Base-by-base conservation (phyloP, 1,140 invertebrate genomes). In the Riptortus pedestris region DNA sequence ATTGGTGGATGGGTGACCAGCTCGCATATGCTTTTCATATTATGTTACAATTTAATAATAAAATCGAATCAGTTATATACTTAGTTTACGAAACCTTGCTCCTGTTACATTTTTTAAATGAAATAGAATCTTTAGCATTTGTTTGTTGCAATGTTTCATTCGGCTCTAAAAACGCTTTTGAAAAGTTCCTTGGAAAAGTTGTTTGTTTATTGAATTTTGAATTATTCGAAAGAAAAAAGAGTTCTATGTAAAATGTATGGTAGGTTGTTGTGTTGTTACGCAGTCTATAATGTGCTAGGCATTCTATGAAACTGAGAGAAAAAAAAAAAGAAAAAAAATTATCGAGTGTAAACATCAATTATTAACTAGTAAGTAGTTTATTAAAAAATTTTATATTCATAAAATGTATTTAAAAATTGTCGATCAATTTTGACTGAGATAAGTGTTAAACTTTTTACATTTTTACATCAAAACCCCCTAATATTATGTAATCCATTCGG, bases 401-500 rank as follows among this genome's bases (percentile, higher is more conserved):
- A 22, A 18, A 59, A 59, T 57, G 52, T n/a, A n/a, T 38, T 38
- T 7, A 38, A 38, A 38, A 38, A 33, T 38, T n/a, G 57, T 59
- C 57, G 28, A 38, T 38, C 28, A 59, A 31, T 59, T 57, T 57
- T 38, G 57, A 59, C 57, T 59, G 57, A 38, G 28, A 59, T 57
- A 57, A 57, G 24, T 59, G 33, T 59, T 38, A 29, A 59, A 33
- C 31, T 59, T 59, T 59, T n/a, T 59, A 59, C 28, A 59, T 59
- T 59, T 59, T 59, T 59, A 33, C 31, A 59, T 38, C 31, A 59
- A 55, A 55, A 55, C 51, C 51, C 24, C 24, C 14, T 59, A 29
- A 20, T n/a, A 29, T 26, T 26, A 57, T 33, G 14, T 18, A 38
- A 31, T 33, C 29, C 7, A 20, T 38, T 38, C 26, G n/a, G 57